Conservation (phyloP, 2,113 vertebrate species). For the Salvelinus fontinalis region DNA sequence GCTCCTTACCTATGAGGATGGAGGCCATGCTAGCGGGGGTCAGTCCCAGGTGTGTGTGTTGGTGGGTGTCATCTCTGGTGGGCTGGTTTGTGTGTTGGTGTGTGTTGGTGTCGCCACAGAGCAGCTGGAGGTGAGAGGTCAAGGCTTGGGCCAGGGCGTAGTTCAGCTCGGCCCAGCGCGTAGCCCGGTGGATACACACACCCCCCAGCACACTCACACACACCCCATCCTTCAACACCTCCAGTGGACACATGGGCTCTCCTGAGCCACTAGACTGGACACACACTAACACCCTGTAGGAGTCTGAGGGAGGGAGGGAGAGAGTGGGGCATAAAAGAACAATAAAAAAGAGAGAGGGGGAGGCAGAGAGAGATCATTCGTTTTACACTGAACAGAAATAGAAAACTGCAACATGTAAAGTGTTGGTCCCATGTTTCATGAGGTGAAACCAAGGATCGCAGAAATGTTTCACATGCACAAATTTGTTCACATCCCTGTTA, state of each 20-base stretch:
- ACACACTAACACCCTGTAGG: constrained; percentile 59
- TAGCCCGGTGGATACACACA: constrained; percentile 48
- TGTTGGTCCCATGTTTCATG: too few relatives aligned
- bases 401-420: too few relatives aligned
- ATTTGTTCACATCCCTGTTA: constrained; percentile 38
- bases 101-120: constrained; percentile 40
- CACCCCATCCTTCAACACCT: constrained; percentile 34
- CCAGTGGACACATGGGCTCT: constrained; percentile 43
- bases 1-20: constrained; percentile 55
- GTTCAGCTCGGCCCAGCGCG: constrained; percentile 54
- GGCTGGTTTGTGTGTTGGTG: neutral
- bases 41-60: constrained; percentile 54
- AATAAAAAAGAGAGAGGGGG: neutral
- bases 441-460: too few relatives aligned
- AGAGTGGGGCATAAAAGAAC: too few relatives aligned
- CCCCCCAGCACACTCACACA: constrained; percentile 38
- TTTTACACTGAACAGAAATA: too few relatives aligned
- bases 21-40: constrained; percentile 48
- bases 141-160: constrained; percentile 44
- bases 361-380: neutral
- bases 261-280: constrained; percentile 33
- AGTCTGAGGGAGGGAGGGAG: constrained; percentile 40
- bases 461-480: neutral
- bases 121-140: constrained; percentile 50
- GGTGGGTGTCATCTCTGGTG: constrained; percentile 27